Base-by-base conservation (phyloP, 2,888 invertebrate species). In the Conops quadrifasciatus region DNA sequence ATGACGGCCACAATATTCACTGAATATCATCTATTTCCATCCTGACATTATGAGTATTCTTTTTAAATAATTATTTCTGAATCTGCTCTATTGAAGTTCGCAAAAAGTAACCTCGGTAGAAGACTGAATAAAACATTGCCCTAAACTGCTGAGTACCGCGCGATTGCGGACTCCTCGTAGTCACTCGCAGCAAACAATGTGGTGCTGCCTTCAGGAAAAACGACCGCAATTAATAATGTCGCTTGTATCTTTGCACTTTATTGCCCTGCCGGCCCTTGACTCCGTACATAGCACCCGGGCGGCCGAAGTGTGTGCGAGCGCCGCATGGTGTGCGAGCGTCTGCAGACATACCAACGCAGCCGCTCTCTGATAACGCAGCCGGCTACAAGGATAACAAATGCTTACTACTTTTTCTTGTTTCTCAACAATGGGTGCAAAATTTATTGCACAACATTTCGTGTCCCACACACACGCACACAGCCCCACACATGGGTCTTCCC, bases 151-250 rank as follows among this genome's bases (percentile, higher is more conserved):
- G 53, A 15, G 19, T 16, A n/a, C 49, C 49, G 53, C 53, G 53
- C 49, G 49, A 49, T 21, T n/a, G 21, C 53, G 13, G n/a, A n/a
- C 53, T 21, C 11, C 21, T 16, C 24, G 1, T 24, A 53, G 53
- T 24, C 19, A 24, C 21, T 21, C 21, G 53, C 58, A 28, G 13
- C 56, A 21, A 58, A 24, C 28, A 16, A 49, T 19, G 3, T 16
- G 36, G 36, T 4, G 49, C 49, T n/a, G 49, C 58, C 58, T 63
- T 63, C 70, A 76, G 78, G 80, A 81, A 80, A 81, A 81, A 81
- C 78, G 77, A 80, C 77, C 76, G 76, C 77, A 80, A 82, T 80
- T 82, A 80, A 80, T 80, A 81, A 80, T 78, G 74, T 78, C 76
- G 75, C 79, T 76, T 67, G 68, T 72, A 70, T 63, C 67, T 59